phyloP scores from a whole-genome alignment of 2,797 vertebrate species.

The Poeciliopsis presidionis region DNA sequence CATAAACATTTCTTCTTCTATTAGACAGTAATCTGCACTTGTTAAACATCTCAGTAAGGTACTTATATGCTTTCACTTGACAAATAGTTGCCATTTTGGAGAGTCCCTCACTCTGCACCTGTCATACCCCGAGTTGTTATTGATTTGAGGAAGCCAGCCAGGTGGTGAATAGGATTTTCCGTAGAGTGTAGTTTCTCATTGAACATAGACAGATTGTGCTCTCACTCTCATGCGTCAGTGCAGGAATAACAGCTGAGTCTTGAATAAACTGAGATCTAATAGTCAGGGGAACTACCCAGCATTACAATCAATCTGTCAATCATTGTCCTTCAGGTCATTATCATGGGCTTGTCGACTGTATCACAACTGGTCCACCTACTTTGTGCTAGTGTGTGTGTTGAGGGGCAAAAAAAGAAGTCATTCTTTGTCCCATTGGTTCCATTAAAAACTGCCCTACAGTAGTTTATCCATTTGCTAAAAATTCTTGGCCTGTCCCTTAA shows the following conservation, averaged over 20 bases:
- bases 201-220: conserved; percentile 53
- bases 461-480: conserved; percentile 67
- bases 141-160: conserved; percentile 70
- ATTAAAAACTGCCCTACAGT: conserved; percentile 81
- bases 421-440: conserved; percentile 71
- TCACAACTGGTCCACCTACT: conserved; percentile 9
- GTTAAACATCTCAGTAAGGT: conserved; percentile 12
- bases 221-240: conserved; percentile 46
- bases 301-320: conserved; percentile 66
- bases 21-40: conserved; percentile 28
- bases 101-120: conserved; percentile 62
- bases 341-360: conserved; percentile 38
- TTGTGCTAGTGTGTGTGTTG: conserved; percentile 16
- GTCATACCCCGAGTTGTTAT: conserved; percentile 65
- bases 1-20: conserved; percentile 38
- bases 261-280: conserved; percentile 59
- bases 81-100: conserved; percentile 69
- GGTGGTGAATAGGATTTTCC: conserved; percentile 68
- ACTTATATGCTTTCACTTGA: conserved; percentile 45
- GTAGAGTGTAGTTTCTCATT: conserved; percentile 52
- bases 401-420: conserved; percentile 10
- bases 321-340: conserved; percentile 44
- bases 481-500: conserved; percentile 63
- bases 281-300: conserved; percentile 51
- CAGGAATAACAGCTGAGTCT: conserved; percentile 54